phyloP scores from a whole-genome alignment of 1,140 invertebrate genomes.

The Drosophila auraria region DNA sequence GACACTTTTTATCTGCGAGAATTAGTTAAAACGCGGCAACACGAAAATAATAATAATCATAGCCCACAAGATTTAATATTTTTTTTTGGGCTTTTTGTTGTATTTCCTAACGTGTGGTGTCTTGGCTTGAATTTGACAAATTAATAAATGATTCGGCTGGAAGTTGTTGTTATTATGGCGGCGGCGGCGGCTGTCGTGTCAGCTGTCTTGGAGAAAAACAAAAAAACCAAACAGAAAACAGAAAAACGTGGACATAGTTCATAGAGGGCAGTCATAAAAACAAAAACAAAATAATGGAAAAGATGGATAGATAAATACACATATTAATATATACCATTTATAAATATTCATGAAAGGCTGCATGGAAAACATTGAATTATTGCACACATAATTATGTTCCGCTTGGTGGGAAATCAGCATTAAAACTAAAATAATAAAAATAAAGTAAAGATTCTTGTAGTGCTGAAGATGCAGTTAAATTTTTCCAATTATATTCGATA shows the following conservation, averaged over 20 bases:
- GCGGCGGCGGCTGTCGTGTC: slow-evolving; percentile 42
- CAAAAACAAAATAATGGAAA: slow-evolving; percentile 35
- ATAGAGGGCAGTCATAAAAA: slow-evolving; percentile 47
- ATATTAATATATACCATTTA: slow-evolving; percentile 34
- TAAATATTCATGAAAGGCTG: slow-evolving; percentile 49
- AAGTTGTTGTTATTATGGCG: slow-evolving; percentile 19
- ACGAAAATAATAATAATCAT: slow-evolving; percentile 57
- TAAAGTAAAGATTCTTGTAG: slow-evolving; percentile 2
- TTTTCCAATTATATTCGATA: background rate
- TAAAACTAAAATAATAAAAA: slow-evolving; percentile 2
- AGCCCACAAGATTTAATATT: slow-evolving; percentile 29
- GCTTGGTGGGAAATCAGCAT: background rate
- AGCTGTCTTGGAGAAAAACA: slow-evolving; percentile 28
- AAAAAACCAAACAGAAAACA: slow-evolving; percentile 22
- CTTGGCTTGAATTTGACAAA: slow-evolving; percentile 63
- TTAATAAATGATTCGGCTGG: slow-evolving; percentile 57
- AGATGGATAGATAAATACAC: slow-evolving; percentile 37
- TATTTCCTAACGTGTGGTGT: slow-evolving; percentile 59
- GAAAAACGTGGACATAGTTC: slow-evolving; percentile 50
- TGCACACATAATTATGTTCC: slow-evolving; percentile 8
- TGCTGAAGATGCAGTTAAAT: background rate
- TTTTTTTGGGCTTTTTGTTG: slow-evolving; percentile 1
- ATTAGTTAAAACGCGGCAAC: slow-evolving; percentile 57
- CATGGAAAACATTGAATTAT: slow-evolving; percentile 17
- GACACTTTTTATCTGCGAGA: slow-evolving; percentile 66